Evolutionary conservation across 2,113 vertebrate species (phyloP).

Genomic region (Corythoichthys intestinalis): DNA sequence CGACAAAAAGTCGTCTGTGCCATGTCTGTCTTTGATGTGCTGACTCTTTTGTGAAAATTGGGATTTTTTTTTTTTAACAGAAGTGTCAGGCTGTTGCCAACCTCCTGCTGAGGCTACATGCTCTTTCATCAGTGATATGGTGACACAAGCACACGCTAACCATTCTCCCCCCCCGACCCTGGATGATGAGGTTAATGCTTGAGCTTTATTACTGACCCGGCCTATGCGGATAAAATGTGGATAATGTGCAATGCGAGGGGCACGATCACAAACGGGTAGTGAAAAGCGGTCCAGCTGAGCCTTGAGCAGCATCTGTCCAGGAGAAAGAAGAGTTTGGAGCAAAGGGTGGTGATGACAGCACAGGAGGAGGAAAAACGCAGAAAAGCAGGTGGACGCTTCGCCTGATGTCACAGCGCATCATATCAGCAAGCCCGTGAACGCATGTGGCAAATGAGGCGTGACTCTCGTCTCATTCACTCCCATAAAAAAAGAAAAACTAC

Average conservation of each 20-base stretch:
- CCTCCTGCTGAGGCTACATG: conserved; percentile 5
- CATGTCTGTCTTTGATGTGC: conserved; percentile 46
- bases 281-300: conserved; percentile 62
- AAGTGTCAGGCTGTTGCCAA: conserved; percentile 13
- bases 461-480: conserved; percentile 30
- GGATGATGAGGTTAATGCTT: conserved; percentile 48
- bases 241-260: conserved; percentile 40
- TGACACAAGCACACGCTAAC: conserved; percentile 29
- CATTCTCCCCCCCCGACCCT: conserved; percentile 2
- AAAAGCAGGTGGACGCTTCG: conserved; percentile 30
- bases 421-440: conserved; percentile 40
- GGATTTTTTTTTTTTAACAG: conserved; percentile 26
- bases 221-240: conserved; percentile 38
- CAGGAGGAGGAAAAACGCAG: conserved; percentile 13
- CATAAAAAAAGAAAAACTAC: conserved; percentile 10
- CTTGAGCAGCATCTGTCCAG: conserved; percentile 58
- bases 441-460: conserved; percentile 59
- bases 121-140: conserved; percentile 39
- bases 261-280: conserved; percentile 56
- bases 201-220: conserved; percentile 28
- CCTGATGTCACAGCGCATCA: conserved; percentile 43
- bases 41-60: conserved; percentile 38
- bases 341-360: conserved; percentile 15
- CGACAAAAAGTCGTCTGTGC: conserved; percentile 44
- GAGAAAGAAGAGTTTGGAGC: conserved; percentile 25